Evolutionary conservation across 2,797 vertebrate genomes (phyloP), one percentile per base, ranked within the genome.

Genomic region (Pipistrellus pipistrellus): DNA sequence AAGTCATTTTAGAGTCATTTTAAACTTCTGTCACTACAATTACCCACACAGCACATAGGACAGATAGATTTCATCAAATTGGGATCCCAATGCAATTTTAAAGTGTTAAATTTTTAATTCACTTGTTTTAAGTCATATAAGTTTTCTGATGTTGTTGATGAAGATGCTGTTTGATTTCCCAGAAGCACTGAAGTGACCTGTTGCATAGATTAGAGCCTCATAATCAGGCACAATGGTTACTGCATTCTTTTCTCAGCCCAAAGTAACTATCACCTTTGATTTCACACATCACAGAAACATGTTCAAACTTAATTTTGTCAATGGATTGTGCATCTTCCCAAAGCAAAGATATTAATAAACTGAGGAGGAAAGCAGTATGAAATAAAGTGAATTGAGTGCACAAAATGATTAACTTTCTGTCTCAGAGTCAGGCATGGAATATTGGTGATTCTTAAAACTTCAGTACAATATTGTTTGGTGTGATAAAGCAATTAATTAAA

Each of bases 371-470:
- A 21, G 88, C 57, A 93, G 25, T 55, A 75, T 87, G 96, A 95
- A 96, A 96, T 96, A 96, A 97, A 97, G 97, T 95, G 88, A 96
- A 92, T 81, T 71, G 44, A 66, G 41, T 59, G 48, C 94, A 51
- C 95, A 95, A 96, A 97, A 97, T 96, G 38, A 95, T 96, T 97
- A 94, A 95, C 96, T 96, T 96, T 96, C 91, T 97, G 93, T 97
- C 66, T 90, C 62, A 75, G 41, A 97, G 88, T 95, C 96, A 97
- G 41, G 35, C 94, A 82, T 95, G 91, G 71, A 44, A 95, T 94
- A 86, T 95, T 95, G 94, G 41, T 62, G 96, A 69, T 95, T 97
- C 78, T 96, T 89, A 17, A 85, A 96, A 97, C 94, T 95, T 96
- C 46, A 92, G 89, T 95, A 59, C 94, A 96, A 91, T 87, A 81